Percentiles rank a stretch among this genome's conserved stretches.
These are phyloP conservation scores for Acromyrmex heyeri DNA, from an alignment of 1,140 invertebrate genomes.

Conservation along the genomic window DNA sequence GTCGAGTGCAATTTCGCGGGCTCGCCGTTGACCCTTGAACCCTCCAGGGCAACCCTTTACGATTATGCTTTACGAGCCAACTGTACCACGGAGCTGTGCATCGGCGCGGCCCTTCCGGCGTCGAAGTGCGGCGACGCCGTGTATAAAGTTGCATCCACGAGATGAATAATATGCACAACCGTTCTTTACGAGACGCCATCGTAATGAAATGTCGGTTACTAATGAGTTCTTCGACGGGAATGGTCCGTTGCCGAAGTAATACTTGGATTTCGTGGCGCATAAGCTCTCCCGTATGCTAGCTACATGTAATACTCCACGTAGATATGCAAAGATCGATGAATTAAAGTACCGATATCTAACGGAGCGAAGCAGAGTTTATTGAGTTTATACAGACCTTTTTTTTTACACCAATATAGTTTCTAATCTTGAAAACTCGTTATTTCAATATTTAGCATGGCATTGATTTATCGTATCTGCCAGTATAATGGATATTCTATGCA, in stretches of 20 bases:
- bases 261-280: conserved; percentile 1
- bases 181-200: conserved; percentile 82
- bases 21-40: conserved; percentile 60
- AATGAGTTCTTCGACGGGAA: conserved; percentile 78
- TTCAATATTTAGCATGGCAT: conserved; percentile 23
- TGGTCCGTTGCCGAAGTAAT: conserved; percentile 70
- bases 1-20: conserved; percentile 57
- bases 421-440: not conserved
- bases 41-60: conserved; percentile 70
- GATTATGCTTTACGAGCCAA: conserved; percentile 81
- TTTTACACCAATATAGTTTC: conserved; percentile 34
- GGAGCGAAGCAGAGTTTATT: conserved; percentile 62
- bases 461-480: not conserved
- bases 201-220: conserved; percentile 83
- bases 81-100: conserved; percentile 39
- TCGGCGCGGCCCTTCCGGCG: conserved; percentile 66
- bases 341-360: conserved; percentile 73
- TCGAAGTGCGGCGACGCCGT: conserved; percentile 10
- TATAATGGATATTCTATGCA: not conserved
- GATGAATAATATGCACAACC: conserved; percentile 64
- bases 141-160: conserved; percentile 66
- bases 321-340: conserved; percentile 36
- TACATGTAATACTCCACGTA: not conserved
- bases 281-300: not conserved
- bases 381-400: conserved; percentile 40